Evolutionary conservation across 2,797 vertebrate species (phyloP).

Genomic region (Heterohyrax brucei): DNA sequence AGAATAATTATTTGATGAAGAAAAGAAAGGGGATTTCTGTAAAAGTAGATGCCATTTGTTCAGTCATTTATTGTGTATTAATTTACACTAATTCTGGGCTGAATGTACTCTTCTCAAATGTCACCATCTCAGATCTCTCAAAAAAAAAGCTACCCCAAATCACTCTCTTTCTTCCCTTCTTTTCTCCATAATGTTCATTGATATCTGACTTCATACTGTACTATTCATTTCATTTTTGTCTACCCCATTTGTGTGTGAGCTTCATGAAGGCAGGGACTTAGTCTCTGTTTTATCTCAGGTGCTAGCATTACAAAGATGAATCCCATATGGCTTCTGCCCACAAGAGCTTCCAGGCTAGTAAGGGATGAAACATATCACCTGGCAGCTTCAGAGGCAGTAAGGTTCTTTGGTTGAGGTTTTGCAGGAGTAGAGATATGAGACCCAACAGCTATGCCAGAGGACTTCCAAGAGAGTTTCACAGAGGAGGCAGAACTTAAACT

Average conservation of each 20-base stretch:
- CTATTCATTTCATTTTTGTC: background rate
- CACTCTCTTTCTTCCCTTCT: background rate
- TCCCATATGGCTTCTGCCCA: background rate
- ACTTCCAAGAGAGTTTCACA: background rate
- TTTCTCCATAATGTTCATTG: background rate
- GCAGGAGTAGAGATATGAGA: background rate
- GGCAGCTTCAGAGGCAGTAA: background rate
- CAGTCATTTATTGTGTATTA: background rate
- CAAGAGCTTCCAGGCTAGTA: background rate
- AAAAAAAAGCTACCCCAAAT: background rate
- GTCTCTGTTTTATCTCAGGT: background rate
- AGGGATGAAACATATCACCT: conserved; percentile 1
- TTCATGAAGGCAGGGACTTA: background rate
- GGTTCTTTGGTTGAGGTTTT: background rate
- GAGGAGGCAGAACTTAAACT: conserved; percentile 4
- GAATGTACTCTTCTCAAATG: background rate
- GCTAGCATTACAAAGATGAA: conserved; percentile 18
- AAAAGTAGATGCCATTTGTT: background rate
- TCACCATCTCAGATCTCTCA: background rate
- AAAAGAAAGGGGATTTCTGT: background rate
- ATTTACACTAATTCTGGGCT: conserved; percentile 10
- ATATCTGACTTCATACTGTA: background rate
- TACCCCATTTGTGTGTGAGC: background rate
- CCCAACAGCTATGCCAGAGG: background rate
- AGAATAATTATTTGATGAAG: background rate